Evolutionary conservation across 2,888 invertebrate species (phyloP), one percentile per base, ranked within the genome.

Genomic region (Acronicta aceris): DNA sequence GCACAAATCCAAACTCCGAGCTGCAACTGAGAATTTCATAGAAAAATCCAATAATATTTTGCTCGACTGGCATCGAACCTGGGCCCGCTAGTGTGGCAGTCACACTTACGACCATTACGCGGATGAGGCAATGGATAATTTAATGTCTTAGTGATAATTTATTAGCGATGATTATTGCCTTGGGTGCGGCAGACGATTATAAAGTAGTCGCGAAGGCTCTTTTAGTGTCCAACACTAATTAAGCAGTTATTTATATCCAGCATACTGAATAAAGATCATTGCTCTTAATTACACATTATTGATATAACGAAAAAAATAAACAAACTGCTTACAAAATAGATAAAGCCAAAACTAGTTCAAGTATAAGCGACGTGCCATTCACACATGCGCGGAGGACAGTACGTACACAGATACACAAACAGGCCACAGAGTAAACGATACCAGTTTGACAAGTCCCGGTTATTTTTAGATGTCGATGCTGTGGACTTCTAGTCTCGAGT

Each of bases 291-390:
- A 38, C 38, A 38, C 38, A 56, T 71, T 49, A 66, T 65, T 65
- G 65, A 65, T 38, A 30, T 72, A 53, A 65, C n/a, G 43, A 55
- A 55, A 59, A 46, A 67, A 66, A 60, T 49, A 62, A 55, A 58
- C 40, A 38, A 56, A 30, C 41, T 42, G 43, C 51, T 47, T 45
- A 50, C 48, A 66, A 50, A 75, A 55, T 40, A 58, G 60, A 65
- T 55, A 68, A 72, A 65, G 55, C 54, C 61, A 55, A 46, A 74
- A 74, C 77, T 74, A 61, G 74, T 77, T 74, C 65, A 61, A 69
- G 69, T 65, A 66, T 77, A 65, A 64, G 57, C 50, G 54, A 59
- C 77, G 46, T 63, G 43, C 60, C 62, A 55, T 59, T 62, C 64
- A 56, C 64, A 73, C 59, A 58, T n/a, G 6, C 38, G n/a, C 38